A percentile compares a stretch with the other conserved stretches of the same genome.
phyloP scores from a whole-genome alignment of 2,113 vertebrate genomes.

The Archilochus colubris region DNA sequence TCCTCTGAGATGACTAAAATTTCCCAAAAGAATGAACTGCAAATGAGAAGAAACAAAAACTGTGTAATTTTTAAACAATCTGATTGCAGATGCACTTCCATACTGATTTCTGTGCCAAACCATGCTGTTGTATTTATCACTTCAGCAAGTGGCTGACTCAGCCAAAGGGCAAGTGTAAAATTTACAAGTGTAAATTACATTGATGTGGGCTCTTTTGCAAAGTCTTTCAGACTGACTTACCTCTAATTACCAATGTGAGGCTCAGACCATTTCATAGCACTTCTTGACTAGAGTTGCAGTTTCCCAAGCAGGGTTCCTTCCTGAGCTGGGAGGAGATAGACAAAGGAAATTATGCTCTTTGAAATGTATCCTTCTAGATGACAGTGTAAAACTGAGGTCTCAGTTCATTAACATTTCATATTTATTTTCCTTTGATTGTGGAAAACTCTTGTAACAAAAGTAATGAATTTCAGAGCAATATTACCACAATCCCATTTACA shows the following conservation, averaged over 20 bases:
- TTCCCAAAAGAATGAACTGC: background rate
- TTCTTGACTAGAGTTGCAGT: background rate
- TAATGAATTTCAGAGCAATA: background rate
- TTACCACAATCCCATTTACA: background rate
- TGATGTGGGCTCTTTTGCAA: background rate
- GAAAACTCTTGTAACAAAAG: background rate
- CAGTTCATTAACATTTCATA: background rate
- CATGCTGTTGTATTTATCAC: background rate
- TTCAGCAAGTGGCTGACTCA: background rate
- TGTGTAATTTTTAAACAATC: background rate
- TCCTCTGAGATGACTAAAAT: background rate
- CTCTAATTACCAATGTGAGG: background rate
- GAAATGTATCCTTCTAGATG: background rate
- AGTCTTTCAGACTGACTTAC: conserved; percentile 1
- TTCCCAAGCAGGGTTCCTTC: background rate
- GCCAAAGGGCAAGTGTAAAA: background rate
- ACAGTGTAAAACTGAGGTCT: background rate
- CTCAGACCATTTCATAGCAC: conserved; percentile 8
- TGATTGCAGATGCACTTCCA: background rate
- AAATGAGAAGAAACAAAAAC: background rate
- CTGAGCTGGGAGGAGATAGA: background rate
- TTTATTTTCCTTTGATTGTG: background rate
- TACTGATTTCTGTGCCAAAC: background rate
- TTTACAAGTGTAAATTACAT: background rate
- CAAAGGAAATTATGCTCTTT: background rate